Evolutionary conservation across 1,140 invertebrate species (phyloP).

Genomic region (Piezodorus guildinii): DNA sequence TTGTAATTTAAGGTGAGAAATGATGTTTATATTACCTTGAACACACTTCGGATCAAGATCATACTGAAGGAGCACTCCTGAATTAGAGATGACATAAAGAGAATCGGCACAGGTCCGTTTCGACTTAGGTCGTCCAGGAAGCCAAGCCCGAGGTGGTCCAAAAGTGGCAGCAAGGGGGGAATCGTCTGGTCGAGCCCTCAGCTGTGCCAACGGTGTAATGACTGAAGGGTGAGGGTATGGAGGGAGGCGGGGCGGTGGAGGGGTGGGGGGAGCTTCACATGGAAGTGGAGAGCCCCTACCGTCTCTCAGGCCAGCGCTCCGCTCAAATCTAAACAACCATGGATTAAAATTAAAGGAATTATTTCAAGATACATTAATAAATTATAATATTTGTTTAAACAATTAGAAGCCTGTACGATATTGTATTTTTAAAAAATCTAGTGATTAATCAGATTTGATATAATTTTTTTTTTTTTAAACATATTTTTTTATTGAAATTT

Average conservation of each 20-base stretch:
- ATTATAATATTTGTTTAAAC: too few relatives aligned
- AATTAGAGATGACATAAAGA: slow-evolving; percentile 79
- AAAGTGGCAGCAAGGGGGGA: slow-evolving; percentile 55
- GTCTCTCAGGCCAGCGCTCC: slow-evolving; percentile 80
- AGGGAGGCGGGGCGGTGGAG: slow-evolving; percentile 75
- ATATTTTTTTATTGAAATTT: too few relatives aligned
- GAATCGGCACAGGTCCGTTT: slow-evolving; percentile 48
- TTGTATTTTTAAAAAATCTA: too few relatives aligned
- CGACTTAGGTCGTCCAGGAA: slow-evolving; percentile 36
- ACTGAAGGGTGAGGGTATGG: slow-evolving; percentile 77
- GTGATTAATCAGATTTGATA: too few relatives aligned
- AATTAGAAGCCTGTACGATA: too few relatives aligned
- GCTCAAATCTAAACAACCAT: slow-evolving; percentile 59
- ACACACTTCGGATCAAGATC: slow-evolving; percentile 70
- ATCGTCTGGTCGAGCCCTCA: slow-evolving; percentile 39
- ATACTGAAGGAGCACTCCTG: slow-evolving; percentile 81
- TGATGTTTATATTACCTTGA: slow-evolving; percentile 37
- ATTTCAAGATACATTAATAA: not conserved
- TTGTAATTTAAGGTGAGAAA: too few relatives aligned
- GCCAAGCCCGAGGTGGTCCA: slow-evolving; percentile 60
- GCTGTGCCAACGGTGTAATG: slow-evolving; percentile 67
- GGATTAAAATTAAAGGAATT: not conserved
- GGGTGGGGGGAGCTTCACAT: slow-evolving; percentile 47
- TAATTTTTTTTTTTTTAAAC: too few relatives aligned
- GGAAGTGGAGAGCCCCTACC: slow-evolving; percentile 62